Evolutionary conservation across 2,113 vertebrate genomes (phyloP), one percentile per base, ranked within the genome.

Genomic region (Chamaetylas fuelleborni): DNA sequence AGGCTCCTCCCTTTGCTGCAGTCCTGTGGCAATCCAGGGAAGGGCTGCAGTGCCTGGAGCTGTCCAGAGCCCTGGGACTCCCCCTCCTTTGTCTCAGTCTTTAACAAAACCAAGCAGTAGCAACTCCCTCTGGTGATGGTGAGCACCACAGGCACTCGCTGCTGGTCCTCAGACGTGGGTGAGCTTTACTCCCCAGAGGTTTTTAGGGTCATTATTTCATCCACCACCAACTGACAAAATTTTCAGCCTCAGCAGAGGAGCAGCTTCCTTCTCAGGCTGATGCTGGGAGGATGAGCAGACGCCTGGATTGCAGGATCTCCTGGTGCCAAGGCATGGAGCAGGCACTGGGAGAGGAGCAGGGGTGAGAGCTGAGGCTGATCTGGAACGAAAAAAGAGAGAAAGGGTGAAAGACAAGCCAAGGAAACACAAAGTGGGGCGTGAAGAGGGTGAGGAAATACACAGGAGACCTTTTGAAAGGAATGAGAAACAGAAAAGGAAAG

Each of bases 61-160:
- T 78, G 40, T 5, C 28, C 65, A 11, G 40, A 25, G 2, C 31
- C 19, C 29, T 11, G 38, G 5, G 38, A 1, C 14, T 47, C 12
- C 22, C 2, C 9, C 56, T 50, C 7, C 81, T 91, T 23, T 17
- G 4, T 18, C 51, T 66, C 42, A 12, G 12, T 2, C 1, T 0
- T 5, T 11, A 25, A 50, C 62, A 45, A 60, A 69, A 7, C 15
- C n/a, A 7, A 74, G 65, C 69, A 66, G 38, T 4, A 71, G 66
- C 57, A 76, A 61, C 48, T 92, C 86, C 86, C 74, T 88, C 73
- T 47, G 67, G 70, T 58, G 66, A 48, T 66, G 62, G 40, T 43
- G 45, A 90, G 5, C 74, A 43, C 43, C 31, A 23, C 70, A 11
- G 24, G 70, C 69, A 7, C 61, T 65, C 34, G 5, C 70, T 71